Evolutionary conservation across 2,113 vertebrate species (phyloP).

Genomic region (Tragelaphus scriptus): DNA sequence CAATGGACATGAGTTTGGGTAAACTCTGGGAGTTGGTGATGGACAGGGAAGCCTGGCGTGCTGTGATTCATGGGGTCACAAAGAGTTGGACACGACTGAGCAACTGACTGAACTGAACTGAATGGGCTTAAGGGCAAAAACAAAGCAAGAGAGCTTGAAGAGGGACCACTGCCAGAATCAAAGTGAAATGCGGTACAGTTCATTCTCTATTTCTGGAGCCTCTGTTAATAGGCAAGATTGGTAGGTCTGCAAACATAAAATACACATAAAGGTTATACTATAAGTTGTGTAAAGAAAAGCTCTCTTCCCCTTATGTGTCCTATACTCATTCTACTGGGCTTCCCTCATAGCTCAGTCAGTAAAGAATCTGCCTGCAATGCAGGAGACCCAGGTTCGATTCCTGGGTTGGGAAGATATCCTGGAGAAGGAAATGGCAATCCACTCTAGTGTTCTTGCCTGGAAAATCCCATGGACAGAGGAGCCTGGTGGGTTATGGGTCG

Average conservation of each 20-base stretch:
- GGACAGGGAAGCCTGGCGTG: no score
- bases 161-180: neutral
- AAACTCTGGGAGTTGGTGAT: no score
- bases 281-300: neutral
- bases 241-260: neutral
- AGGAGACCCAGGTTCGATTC: neutral
- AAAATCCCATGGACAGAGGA: neutral
- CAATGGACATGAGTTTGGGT: no score
- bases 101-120: no score
- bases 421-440: neutral
- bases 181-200: neutral
- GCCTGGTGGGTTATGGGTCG: rapidly evolving
- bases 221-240: neutral
- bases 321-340: neutral
- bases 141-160: neutral
- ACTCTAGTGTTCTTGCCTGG: neutral
- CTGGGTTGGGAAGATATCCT: neutral
- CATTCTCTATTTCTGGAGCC: neutral
- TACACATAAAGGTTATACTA: neutral
- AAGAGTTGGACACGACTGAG: no score
- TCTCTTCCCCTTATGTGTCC: neutral
- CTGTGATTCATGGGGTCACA: no score
- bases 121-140: neutral
- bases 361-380: neutral
- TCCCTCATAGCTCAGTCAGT: neutral